phyloP scores from a whole-genome alignment of 2,113 vertebrate genomes.

The Argyrosomus japonicus region DNA sequence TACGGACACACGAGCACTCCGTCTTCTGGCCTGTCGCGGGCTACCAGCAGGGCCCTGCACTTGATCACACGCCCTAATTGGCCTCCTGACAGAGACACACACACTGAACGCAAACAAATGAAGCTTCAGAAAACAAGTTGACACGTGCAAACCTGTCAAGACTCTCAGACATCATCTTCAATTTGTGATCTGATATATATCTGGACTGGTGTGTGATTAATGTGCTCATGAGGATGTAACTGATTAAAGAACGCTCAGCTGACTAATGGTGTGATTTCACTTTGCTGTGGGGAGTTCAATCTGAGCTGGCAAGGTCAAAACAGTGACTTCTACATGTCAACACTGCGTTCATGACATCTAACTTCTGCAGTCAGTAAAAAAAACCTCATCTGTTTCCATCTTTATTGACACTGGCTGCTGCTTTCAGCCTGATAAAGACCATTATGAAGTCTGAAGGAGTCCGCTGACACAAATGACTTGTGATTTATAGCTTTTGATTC shows the following conservation, averaged over 20 bases:
- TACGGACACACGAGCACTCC: slow-evolving; percentile 26
- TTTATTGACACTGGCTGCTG: slow-evolving; percentile 35
- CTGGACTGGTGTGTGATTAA: too few relatives aligned
- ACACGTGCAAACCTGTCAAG: not conserved
- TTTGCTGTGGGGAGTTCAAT: not conserved
- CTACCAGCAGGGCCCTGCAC: slow-evolving; percentile 31
- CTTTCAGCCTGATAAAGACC: slow-evolving; percentile 64
- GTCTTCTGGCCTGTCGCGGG: slow-evolving; percentile 49
- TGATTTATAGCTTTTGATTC: slow-evolving; percentile 70
- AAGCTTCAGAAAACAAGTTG: not conserved
- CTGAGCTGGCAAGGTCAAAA: slow-evolving; percentile 12
- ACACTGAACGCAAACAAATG: slow-evolving; percentile 14
- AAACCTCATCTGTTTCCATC: slow-evolving; percentile 42
- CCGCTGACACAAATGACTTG: slow-evolving; percentile 57
- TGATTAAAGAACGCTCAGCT: too few relatives aligned
- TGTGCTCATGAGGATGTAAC: too few relatives aligned
- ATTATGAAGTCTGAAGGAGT: slow-evolving; percentile 56
- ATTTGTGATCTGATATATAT: too few relatives aligned
- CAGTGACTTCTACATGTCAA: not conserved
- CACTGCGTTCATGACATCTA: not conserved
- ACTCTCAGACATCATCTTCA: too few relatives aligned
- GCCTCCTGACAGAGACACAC: slow-evolving; percentile 28
- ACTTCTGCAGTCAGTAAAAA: not conserved
- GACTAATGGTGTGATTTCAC: too few relatives aligned
- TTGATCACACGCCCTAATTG: slow-evolving; percentile 62